These are phyloP conservation scores for Callospermophilus lateralis DNA, from an alignment of 2,113 vertebrate species.

Conservation along the genomic window DNA sequence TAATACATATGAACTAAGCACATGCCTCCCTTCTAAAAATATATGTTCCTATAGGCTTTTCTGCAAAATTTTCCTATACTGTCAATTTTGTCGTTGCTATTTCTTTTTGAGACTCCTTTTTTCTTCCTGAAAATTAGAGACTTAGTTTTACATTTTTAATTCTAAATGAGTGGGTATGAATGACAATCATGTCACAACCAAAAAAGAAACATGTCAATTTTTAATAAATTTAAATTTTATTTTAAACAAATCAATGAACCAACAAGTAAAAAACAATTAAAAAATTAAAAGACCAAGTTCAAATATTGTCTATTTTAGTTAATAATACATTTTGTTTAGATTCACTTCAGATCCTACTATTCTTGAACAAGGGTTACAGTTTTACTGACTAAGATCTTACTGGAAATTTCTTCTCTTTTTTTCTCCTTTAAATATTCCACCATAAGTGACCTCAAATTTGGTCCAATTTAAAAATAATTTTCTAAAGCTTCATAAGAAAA, in stretches of 20 bases:
- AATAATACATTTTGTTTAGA: not conserved
- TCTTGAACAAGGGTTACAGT: not conserved
- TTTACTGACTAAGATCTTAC: not conserved
- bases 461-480: slow-evolving; percentile 47
- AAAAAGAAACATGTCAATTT: not conserved
- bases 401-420: not conserved
- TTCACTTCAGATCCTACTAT: not conserved
- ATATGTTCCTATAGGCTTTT: not conserved
- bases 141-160: slow-evolving; percentile 17
- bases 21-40: not conserved
- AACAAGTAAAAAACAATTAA: not conserved
- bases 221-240: not conserved
- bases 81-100: not conserved
- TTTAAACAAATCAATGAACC: not conserved
- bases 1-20: slow-evolving; percentile 8
- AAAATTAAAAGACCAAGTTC: not conserved
- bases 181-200: not conserved
- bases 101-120: not conserved
- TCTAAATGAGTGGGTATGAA: not conserved
- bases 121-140: not conserved
- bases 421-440: not conserved
- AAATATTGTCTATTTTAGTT: slow-evolving; percentile 2
- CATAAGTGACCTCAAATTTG: slow-evolving; percentile 28
- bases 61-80: not conserved
- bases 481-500: slow-evolving; percentile 46